Base-by-base conservation (phyloP, 2,888 invertebrate species). In the Epirrita christyi region DNA sequence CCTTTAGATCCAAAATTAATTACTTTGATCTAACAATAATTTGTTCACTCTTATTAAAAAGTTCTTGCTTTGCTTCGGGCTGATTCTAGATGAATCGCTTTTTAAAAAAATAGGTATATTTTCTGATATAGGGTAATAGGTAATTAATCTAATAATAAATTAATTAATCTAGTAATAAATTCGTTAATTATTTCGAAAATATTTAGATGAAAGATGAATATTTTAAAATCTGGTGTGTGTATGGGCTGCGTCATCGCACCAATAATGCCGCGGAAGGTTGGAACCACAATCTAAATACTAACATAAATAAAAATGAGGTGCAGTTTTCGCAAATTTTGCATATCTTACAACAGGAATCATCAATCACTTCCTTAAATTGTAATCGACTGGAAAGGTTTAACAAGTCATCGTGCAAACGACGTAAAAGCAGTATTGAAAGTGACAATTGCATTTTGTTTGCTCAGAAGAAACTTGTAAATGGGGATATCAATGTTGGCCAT, bases 221-320 rank as follows among this genome's bases (percentile, higher is more conserved):
- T n/a, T n/a, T n/a, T n/a, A n/a, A n/a, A n/a, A 51, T 51, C 51
- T 51, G 44, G 50, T 50, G 41, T 50, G 50, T 50, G 50, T 50
- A 50, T 50, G 50, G 50, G 36, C 41, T 50, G 34, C 50, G 42
- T 27, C 27, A 50, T 42, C 50, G 50, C 50, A 51, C 51, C 43
- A 51, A 51, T 51, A 51, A 51, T 44, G 37, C 36, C 51, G 43
- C 43, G 29, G 51, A 51, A 51, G 43, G 51, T 44, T 51, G 51
- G 51, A 51, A 43, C 51, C 40, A 29, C 49, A 49, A 49, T 32
- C 40, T 41, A 49, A 49, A 49, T 49, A 49, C 41, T 41, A 49
- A 49, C 41, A 49, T 29, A 29, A 37, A 37, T 47, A 47, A 49
- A 41, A 49, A 49, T 49, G 49, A 49, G 41, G 49, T 49, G 49